Conservation (phyloP, 2,113 vertebrate species). For the Odontophorus gujanensis region DNA sequence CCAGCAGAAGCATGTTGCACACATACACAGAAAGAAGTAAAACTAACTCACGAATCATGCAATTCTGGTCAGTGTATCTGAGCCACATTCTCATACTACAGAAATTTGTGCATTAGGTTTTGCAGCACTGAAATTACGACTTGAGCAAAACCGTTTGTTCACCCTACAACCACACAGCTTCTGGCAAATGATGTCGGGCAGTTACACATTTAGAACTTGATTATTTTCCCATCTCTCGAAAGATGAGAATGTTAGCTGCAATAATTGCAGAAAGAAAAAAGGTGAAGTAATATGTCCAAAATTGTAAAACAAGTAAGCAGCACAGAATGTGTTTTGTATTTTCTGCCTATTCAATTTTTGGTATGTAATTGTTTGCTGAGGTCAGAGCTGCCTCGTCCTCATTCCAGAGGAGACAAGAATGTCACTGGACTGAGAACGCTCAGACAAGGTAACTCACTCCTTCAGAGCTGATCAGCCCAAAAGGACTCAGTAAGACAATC, state of each 20-base stretch:
- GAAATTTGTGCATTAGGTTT: neutral
- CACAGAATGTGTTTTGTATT: neutral
- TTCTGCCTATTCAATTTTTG: neutral
- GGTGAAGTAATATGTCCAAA: accelerated
- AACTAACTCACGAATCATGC: neutral
- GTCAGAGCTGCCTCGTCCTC: neutral
- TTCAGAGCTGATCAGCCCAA: neutral
- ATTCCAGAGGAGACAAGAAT: neutral
- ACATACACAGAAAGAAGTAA: neutral
- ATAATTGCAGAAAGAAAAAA: neutral
- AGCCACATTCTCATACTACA: neutral
- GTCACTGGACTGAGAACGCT: neutral
- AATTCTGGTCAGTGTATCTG: neutral
- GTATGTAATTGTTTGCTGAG: neutral
- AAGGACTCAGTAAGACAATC: neutral
- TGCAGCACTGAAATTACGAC: neutral
- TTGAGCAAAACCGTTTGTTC: neutral
- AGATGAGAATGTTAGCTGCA: neutral
- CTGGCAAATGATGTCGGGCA: neutral
- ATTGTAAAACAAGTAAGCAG: neutral
- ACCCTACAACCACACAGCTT: neutral
- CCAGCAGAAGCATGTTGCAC: neutral
- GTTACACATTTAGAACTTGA: neutral
- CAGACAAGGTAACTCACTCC: neutral
- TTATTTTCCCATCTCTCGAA: neutral